Percentiles rank a stretch among this genome's conserved stretches.
phyloP scores from a whole-genome alignment of 2,888 invertebrate species.

The Gibbula magus region DNA sequence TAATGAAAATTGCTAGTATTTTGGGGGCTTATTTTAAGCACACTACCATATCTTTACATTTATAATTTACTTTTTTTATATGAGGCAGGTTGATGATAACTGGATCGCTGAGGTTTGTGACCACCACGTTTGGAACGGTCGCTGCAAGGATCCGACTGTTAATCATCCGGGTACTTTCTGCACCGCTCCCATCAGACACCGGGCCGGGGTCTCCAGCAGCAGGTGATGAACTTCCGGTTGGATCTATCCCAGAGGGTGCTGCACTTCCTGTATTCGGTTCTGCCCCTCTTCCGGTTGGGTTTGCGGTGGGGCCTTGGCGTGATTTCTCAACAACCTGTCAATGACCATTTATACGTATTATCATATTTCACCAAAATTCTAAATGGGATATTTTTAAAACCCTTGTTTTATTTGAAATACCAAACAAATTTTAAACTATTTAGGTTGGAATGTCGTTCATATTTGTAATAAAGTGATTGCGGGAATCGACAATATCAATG shows the following conservation, averaged over 20 bases:
- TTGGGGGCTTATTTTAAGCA: too few species aligned
- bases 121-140: conserved; percentile 39
- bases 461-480: too few species aligned
- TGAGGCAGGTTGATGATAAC: conserved; percentile 48
- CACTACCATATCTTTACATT: too few species aligned
- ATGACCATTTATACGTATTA: not conserved
- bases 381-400: too few species aligned
- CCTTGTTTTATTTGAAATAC: too few species aligned
- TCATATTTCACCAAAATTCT: too few species aligned
- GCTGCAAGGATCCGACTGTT: conserved; percentile 53
- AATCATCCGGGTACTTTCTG: conserved; percentile 26
- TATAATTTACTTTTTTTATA: conserved; percentile 32
- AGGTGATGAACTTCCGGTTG: not conserved
- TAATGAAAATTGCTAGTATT: too few species aligned
- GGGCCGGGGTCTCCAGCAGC: not conserved
- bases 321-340: not conserved
- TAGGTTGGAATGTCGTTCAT: too few species aligned
- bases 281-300: conserved; percentile 15
- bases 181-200: not conserved
- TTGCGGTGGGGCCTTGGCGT: conserved; percentile 2
- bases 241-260: not conserved
- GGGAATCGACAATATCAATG: too few species aligned
- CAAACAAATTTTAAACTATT: too few species aligned
- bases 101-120: conserved; percentile 41
- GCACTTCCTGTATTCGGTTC: not conserved